Conservation (phyloP, 1,140 invertebrate species). For the Wiebesia pumilae region DNA sequence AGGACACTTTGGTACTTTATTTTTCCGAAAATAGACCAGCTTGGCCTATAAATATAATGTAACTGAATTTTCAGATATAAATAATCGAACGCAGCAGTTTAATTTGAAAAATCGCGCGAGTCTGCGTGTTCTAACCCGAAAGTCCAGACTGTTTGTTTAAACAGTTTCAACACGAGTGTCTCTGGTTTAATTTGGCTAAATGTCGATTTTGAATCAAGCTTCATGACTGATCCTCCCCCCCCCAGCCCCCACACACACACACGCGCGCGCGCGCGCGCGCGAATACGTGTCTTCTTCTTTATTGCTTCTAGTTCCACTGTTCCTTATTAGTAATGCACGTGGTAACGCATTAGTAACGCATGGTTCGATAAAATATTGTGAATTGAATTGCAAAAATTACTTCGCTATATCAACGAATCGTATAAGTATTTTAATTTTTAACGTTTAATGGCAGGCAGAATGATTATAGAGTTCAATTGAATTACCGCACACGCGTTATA, state of each 20-base stretch:
- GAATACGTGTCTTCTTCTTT: no score
- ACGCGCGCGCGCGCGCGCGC: no score
- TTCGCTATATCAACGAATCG: no score
- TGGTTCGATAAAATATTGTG: no score
- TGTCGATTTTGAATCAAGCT: conserved; percentile 27
- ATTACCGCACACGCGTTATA: neutral
- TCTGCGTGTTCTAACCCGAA: no score
- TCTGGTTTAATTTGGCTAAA: neutral
- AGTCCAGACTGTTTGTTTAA: neutral
- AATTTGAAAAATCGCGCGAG: neutral
- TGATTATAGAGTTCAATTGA: neutral
- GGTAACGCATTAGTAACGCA: no score
- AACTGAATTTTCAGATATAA: neutral
- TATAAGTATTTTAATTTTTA: neutral
- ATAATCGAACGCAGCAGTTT: neutral
- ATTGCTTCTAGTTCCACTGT: neutral
- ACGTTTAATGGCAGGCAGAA: neutral
- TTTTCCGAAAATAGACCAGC: neutral
- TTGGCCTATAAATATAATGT: no score
- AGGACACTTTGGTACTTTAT: no score
- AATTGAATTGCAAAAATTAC: no score
- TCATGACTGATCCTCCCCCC: conserved; percentile 13
- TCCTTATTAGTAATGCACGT: no score
- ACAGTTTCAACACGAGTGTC: neutral
- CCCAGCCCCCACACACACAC: no score